Percentiles rank a stretch among this genome's conserved stretches.
Evolutionary conservation across 1,140 invertebrate species (phyloP).

Genomic region (Drosophila simulans): DNA sequence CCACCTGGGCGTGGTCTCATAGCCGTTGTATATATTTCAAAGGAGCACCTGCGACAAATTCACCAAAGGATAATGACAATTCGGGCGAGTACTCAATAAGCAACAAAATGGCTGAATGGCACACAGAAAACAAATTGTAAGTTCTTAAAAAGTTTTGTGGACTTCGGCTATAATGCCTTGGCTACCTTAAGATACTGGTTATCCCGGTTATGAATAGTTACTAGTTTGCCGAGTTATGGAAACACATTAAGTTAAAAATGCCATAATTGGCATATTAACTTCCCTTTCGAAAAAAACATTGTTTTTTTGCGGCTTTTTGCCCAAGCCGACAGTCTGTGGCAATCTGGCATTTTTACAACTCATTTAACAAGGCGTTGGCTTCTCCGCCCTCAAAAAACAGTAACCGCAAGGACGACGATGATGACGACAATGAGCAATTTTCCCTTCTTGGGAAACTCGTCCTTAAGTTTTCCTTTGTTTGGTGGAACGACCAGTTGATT

Average conservation of each 20-base stretch:
- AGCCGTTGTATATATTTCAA: neutral
- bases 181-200: too few relatives aligned
- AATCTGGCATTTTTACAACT: slow-evolving; percentile 73
- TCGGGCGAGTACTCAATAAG: slow-evolving; percentile 2
- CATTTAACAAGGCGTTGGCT: slow-evolving; percentile 69
- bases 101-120: too few relatives aligned
- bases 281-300: neutral
- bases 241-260: too few relatives aligned
- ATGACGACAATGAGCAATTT: slow-evolving; percentile 45
- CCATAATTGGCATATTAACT: neutral
- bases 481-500: neutral
- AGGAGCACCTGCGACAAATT: slow-evolving; percentile 1
- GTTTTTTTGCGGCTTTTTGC: neutral
- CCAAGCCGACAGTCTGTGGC: slow-evolving; percentile 15
- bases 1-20: slow-evolving; percentile 18
- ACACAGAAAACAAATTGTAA: too few relatives aligned
- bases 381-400: slow-evolving; percentile 8
- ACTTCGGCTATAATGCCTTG: too few relatives aligned
- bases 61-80: slow-evolving; percentile 15
- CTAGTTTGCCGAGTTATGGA: too few relatives aligned
- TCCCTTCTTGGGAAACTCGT: neutral
- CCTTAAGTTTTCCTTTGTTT: neutral
- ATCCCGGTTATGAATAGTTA: too few relatives aligned
- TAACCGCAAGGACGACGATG: slow-evolving; percentile 38
- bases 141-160: too few relatives aligned